phyloP scores from a whole-genome alignment of 2,888 invertebrate genomes.

The Polyommatus iphigenia region DNA sequence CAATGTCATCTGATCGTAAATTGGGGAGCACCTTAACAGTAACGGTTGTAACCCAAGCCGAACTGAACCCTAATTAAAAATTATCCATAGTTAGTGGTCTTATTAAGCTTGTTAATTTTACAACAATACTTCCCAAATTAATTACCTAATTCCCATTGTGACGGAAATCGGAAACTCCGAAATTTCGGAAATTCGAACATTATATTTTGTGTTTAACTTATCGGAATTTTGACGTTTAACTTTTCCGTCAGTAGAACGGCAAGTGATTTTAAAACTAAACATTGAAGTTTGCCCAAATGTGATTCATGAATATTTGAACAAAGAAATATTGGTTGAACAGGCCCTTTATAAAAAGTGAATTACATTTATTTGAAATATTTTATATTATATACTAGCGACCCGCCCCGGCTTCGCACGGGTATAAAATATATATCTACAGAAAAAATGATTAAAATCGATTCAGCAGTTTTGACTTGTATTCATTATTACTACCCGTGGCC shows the following conservation, averaged over 20 bases:
- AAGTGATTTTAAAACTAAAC: background rate
- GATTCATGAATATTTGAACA: no score
- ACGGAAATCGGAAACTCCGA: background rate
- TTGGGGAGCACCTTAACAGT: conserved; percentile 44
- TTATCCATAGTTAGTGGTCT: conserved; percentile 56
- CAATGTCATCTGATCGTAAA: background rate
- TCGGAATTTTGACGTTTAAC: background rate
- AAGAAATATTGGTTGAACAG: no score
- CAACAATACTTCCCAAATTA: conserved; percentile 42
- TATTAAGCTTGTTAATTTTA: conserved; percentile 54
- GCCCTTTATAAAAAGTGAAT: no score
- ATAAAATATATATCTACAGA: no score
- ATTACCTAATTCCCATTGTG: conserved; percentile 38
- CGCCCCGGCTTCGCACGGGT: no score
- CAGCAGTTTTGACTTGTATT: no score
- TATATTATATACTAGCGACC: no score
- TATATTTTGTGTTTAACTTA: background rate
- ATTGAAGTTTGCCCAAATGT: background rate
- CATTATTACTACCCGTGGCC: no score
- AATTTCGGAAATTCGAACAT: background rate
- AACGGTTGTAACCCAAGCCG: conserved; percentile 67
- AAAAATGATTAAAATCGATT: no score
- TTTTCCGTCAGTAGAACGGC: background rate
- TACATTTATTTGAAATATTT: no score
- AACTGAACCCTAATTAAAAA: conserved; percentile 63